Evolutionary conservation across 2,888 invertebrate species (phyloP), one percentile per base, ranked within the genome.

Genomic region (Melanostoma scalare): DNA sequence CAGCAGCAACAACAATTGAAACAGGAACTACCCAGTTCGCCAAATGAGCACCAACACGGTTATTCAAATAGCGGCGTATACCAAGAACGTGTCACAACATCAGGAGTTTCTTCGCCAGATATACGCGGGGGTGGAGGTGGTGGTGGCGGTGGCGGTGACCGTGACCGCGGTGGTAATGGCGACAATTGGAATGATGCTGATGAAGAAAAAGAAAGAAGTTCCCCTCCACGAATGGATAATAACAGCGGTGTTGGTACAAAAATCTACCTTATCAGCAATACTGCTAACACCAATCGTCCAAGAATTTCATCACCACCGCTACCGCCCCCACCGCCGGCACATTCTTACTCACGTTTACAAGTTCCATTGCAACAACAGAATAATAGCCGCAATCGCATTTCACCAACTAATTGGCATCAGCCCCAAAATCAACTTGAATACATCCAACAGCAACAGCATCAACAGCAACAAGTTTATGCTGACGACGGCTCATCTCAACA

Each of bases 401-500:
- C 84, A 36, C 84, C 84, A 8, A 84, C 84, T 3, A 84, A 84
- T 40, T 84, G 84, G 84, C 78, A 84, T 55, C 84, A 84, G 31
- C 84, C 84, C 52, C 84, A 79, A 58, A 78, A 84, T 10, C 84
- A 84, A 53, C 74, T 84, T 67, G 84, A 84, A 40, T 84, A 84
- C 61, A 74, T 84, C 10, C 84, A 84, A 46, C 84, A 84, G 8
- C 84, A 84, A 10, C 55, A 55, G 4, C 53, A 67, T n/a, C 31
- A 31, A 38, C 35, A 46, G 4, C 67, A 52, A 33, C 67, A 67
- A 67, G 38, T 50, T 3, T 63, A 46, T 30, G 6, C 50, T 42
- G 84, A 84, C 30, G 84, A 84, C 31, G 9, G 71, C 35, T 6
- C 75, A 33, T 75, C 56, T 56, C 72, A 79, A 31, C 67, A 68